These are phyloP conservation scores for Calyptommatus sinebrachiatus DNA, from an alignment of 2,113 vertebrate species.

Conservation along the genomic window DNA sequence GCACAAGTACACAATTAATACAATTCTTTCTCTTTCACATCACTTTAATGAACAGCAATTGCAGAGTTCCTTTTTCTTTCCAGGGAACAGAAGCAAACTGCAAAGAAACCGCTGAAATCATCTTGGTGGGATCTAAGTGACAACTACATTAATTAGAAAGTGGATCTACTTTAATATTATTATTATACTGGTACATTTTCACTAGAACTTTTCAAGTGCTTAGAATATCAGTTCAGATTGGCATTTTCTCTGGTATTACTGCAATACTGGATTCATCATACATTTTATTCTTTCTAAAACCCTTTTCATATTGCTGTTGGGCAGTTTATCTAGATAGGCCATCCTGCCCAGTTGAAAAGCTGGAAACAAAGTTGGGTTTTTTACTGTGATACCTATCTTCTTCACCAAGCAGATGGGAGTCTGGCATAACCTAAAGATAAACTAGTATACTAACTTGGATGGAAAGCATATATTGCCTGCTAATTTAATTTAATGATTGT, in stretches of 20 bases:
- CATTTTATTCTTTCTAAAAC: not conserved
- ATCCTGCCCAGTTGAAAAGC: no score
- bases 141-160: not conserved
- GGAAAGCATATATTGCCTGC: no score
- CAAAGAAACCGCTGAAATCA: not conserved
- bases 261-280: not conserved
- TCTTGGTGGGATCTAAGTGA: not conserved
- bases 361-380: no score
- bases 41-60: not conserved
- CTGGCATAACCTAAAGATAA: no score
- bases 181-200: not conserved
- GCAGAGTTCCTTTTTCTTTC: accelerated
- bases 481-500: no score
- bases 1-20: not conserved
- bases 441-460: no score
- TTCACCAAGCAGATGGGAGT: no score
- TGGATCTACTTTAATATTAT: not conserved
- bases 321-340: no score
- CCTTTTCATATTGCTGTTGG: no score
- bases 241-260: not conserved
- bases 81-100: not conserved
- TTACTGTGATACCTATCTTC: no score
- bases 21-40: not conserved
- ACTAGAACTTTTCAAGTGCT: not conserved
- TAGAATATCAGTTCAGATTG: not conserved